These are phyloP conservation scores for Chionodraco myersi DNA, from an alignment of 2,113 vertebrate species.

Conservation along the genomic window DNA sequence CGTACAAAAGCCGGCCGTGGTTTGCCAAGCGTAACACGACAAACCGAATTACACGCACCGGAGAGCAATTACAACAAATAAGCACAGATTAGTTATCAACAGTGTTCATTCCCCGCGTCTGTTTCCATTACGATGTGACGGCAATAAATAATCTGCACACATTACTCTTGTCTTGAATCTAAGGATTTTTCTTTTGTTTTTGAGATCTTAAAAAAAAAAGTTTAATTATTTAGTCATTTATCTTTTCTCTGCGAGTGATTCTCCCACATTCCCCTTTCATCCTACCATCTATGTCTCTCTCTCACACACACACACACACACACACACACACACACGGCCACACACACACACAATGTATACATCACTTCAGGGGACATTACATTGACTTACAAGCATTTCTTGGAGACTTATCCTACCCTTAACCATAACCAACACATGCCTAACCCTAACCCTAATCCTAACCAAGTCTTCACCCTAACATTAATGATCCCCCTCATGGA, in stretches of 20 bases:
- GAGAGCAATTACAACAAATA: slow-evolving; percentile 36
- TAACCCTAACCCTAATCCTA: too few relatives aligned
- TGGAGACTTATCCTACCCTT: too few relatives aligned
- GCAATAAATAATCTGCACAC: slow-evolving; percentile 8
- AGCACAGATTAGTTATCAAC: slow-evolving; percentile 17
- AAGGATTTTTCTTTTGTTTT: background rate
- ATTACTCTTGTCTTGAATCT: slow-evolving; percentile 22
- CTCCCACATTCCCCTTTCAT: slow-evolving; percentile 34
- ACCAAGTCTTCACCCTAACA: too few relatives aligned
- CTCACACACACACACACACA: background rate
- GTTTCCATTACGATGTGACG: slow-evolving; percentile 22
- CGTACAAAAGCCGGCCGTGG: background rate
- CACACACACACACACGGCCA: background rate
- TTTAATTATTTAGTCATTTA: slow-evolving; percentile 12
- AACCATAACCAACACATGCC: too few relatives aligned
- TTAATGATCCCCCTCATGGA: too few relatives aligned
- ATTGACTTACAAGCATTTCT: too few relatives aligned
- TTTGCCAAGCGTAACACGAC: slow-evolving; percentile 33
- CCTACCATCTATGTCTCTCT: slow-evolving; percentile 10
- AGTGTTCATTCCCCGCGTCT: slow-evolving; percentile 4
- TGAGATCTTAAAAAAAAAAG: slow-evolving; percentile 8
- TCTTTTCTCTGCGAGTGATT: slow-evolving; percentile 12
- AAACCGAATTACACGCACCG: slow-evolving; percentile 44
- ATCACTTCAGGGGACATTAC: too few relatives aligned
- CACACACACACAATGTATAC: too few relatives aligned